Evolutionary conservation across 2,113 vertebrate genomes (phyloP).

Genomic region (Urocitellus parryii): DNA sequence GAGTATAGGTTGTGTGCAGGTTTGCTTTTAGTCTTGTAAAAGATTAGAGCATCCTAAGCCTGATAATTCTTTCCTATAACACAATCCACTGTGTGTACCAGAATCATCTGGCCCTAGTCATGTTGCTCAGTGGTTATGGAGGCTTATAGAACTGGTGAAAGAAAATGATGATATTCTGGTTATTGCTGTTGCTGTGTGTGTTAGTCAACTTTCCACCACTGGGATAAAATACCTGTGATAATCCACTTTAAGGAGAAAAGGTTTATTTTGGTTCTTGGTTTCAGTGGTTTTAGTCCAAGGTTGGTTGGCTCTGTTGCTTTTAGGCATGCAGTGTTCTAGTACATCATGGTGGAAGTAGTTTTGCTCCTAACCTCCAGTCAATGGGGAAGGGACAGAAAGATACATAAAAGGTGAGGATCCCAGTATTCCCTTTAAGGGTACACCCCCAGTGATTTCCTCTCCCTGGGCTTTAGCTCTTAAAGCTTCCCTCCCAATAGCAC

Average conservation of each 20-base stretch:
- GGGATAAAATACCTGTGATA: background rate
- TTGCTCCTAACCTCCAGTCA: too few relatives aligned
- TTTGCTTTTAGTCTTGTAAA: background rate
- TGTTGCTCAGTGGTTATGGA: too few relatives aligned
- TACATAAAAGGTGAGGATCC: background rate
- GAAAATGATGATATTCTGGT: background rate
- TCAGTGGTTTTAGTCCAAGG: background rate
- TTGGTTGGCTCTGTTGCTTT: background rate
- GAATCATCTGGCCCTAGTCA: background rate
- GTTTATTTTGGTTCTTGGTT: background rate
- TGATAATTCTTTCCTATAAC: background rate
- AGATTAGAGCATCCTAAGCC: background rate
- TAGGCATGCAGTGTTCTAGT: too few relatives aligned
- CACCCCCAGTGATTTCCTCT: too few relatives aligned
- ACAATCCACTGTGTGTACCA: accelerated
- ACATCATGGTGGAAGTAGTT: too few relatives aligned
- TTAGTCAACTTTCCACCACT: background rate
- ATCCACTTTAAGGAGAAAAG: background rate
- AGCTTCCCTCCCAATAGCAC: background rate
- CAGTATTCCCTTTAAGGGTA: background rate
- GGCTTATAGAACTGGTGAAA: background rate
- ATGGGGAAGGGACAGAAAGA: background rate
- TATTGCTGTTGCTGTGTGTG: background rate
- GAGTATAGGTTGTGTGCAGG: background rate
- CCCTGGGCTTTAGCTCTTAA: background rate